Base-by-base conservation (phyloP, 2,797 vertebrate species). In the Enteromius fasciolatus region DNA sequence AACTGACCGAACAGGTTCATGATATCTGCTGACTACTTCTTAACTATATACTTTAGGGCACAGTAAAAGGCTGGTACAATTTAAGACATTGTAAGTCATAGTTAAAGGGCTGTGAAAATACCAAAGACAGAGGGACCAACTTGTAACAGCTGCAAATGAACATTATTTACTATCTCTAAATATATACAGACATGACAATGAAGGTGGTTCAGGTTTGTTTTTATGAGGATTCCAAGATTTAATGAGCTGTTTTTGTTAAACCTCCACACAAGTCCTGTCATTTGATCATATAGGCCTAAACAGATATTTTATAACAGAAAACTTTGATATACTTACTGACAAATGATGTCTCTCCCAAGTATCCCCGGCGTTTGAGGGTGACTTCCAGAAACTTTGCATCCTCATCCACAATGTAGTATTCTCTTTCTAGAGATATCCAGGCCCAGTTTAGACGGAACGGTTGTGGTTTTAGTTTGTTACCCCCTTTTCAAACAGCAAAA, bases 341-440 rank as follows among this genome's bases (percentile, higher is more conserved):
- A 46, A 96, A 97, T 25, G 96, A 96, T 9, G 95, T 96, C 90
- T 96, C 95, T 85, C 90, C 93, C 61, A 97, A 90, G 88, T 95
- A 95, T 64, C 96, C 96, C 90, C 96, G 94, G 41, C 90, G 89
- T 85, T 90, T 96, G 8, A 97, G 89, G 0, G 91, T 96, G 88
- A 97, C 93, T 85, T 97, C 95, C 73, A 97, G 89, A 90, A 94
- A 95, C 48, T 85, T 94, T 66, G 93, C 92, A 9, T 95, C 95
- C 86, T 97, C 96, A 64, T 96, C 94, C 86, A 97, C 90, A 46
- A 95, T 36, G 52, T 95, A 97, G 86, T 92, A 94, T 69, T 95
- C 93, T 88, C 86, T 95, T 91, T 97, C 96, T 91, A 98, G 85
- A 50, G 95, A 97, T 91, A 98, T 95, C 95, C 96, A 97, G 85